Conservation (phyloP, 2,888 invertebrate genomes). For the Cheilosia impressa region DNA sequence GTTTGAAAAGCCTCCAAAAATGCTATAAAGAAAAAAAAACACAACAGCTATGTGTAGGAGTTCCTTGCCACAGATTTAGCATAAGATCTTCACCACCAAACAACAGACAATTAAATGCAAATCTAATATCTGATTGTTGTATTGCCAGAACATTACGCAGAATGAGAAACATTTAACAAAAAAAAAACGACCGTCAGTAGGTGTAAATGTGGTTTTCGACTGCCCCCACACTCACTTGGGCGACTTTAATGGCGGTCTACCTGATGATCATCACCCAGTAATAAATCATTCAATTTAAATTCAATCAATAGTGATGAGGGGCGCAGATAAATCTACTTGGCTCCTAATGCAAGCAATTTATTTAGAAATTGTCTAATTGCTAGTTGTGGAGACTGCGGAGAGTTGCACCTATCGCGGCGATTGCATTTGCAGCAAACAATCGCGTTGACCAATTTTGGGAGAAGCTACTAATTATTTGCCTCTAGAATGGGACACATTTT, state of each 20-base stretch:
- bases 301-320: conserved; percentile 68
- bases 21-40: conserved; percentile 8
- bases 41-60: conserved; percentile 50
- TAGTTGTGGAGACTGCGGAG: background rate
- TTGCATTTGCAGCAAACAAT: conserved; percentile 25
- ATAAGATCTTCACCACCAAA: conserved; percentile 67
- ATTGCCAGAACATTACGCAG: conserved; percentile 57
- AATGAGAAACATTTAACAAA: conserved; percentile 25
- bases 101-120: conserved; percentile 67
- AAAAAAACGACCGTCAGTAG: conserved; percentile 40
- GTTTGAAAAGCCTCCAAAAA: conserved; percentile 42
- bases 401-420: conserved; percentile 1
- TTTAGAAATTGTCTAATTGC: conserved; percentile 57
- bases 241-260: conserved; percentile 60
- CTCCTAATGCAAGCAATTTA: conserved; percentile 63
- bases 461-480: conserved; percentile 41
- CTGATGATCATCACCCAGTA: conserved; percentile 67
- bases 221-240: conserved; percentile 65
- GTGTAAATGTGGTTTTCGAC: conserved; percentile 68
- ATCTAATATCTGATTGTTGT: conserved; percentile 52
- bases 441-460: conserved; percentile 41
- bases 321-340: conserved; percentile 46
- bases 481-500: conserved; percentile 54
- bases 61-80: conserved; percentile 59
- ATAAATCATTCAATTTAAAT: conserved; percentile 75